Base-by-base conservation (phyloP, 2,888 invertebrate species). In the Diplolepis rosae region DNA sequence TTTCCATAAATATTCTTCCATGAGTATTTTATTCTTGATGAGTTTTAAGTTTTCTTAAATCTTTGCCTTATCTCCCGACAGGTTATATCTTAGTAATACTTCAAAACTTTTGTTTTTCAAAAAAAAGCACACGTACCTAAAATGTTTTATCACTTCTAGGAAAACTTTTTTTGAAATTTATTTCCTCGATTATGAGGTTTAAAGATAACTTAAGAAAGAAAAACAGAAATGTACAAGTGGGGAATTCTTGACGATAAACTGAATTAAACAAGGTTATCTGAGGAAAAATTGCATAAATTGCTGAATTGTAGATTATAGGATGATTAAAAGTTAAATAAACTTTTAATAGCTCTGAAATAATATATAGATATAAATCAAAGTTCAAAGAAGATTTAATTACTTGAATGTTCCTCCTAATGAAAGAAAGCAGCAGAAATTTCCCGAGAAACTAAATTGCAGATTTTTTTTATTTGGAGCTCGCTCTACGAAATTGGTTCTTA, bases 401-500 rank as follows among this genome's bases (percentile, higher is more conserved):
- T 24, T 61, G 39, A 39, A 15, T 35, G 56, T 39, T 61, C 24
- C n/a, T 22, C 35, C 35, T 39, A 35, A 24, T 4, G 56, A 56
- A 56, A 35, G 22, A 35, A 24, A 56, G 35, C 18, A 56, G 56
- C 35, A 35, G 56, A 5, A 56, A n/a, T n/a, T 35, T 56, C 11
- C 35, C 3, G 22, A 22, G 7, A 61, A 61, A 61, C 24, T 61
- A 61, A 56, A 61, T 61, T 61, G 22, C 24, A 39, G 61, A 22
- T 24, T 32, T 61, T 61, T 61, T 61, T 61, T 61, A 61, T 61
- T 61, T 24, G 6, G 61, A 39, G 13, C n/a, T 61, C 39, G 35
- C 27, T 61, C 61, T 61, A 39, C 39, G 6, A 61, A 61, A 61
- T 61, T 61, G 32, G 61, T 39, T 61, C 61, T 61, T 61, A 61